Base-by-base conservation (phyloP, 2,113 vertebrate species). In the Ammodytes dubius region DNA sequence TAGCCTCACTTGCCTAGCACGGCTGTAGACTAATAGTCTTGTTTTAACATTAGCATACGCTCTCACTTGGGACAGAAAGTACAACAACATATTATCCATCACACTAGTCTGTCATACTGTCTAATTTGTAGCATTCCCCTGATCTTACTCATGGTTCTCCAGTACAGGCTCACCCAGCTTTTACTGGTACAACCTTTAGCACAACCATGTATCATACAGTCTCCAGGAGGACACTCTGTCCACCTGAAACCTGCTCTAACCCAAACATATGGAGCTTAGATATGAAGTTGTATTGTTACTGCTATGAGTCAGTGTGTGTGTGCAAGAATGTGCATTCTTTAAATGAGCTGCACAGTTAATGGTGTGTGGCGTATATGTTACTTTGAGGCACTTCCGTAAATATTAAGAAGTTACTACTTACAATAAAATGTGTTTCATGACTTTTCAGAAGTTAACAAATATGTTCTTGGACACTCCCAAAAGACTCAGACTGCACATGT, bases 271-370 rank as follows among this genome's bases (percentile, higher is more conserved):
- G 2, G 70, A 52, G 17, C 45, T 69, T 7, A 19, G 45, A 52
- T 66, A 35, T 46, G 35, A 45, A 54, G 8, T 39, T 8, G 13
- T 47, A 57, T 43, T 74, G 71, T 74, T 35, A 4, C 35, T 56
- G 35, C 53, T 65, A 6, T 52, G 60, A 86, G 37, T 79, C 75
- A 78, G 13, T 67, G 78, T 74, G 71, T 56, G 72, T 54, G 64
- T 60, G 56, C 65, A n/a, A 43, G 46, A 39, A 9, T 35, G 39
- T 77, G 49, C 11, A 2, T 71, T 5, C 56, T 64, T 58, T 75
- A 14, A 81, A 6, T 42, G 60, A 72, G 50, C 42, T 74, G 57
- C 17, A 57, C 4, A 7, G 47, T 53, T 60, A 77, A 63, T 52
- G 58, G n/a, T 46, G 40, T 46, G 40, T 46, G 17, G 13, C 42